A percentile compares a stretch with the other conserved stretches of the same genome.
Evolutionary conservation across 2,888 invertebrate species (phyloP).

Genomic region (Elaeidobius kamerunicus): DNA sequence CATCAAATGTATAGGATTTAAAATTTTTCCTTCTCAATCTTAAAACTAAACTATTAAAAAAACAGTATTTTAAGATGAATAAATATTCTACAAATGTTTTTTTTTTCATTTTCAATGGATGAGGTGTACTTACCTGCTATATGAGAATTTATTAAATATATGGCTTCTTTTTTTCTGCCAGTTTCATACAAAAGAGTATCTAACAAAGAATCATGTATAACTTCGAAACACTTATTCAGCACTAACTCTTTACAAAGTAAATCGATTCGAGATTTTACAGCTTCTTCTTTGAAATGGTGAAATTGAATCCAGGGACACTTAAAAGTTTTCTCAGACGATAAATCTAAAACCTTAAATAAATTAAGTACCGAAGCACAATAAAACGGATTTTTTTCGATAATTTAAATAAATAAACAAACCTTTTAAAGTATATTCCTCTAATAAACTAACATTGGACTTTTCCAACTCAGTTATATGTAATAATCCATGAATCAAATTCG

Average conservation of each 20-base stretch:
- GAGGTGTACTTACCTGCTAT: slow-evolving; percentile 34
- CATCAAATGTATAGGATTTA: background rate
- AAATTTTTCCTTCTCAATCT: background rate
- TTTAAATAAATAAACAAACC: slow-evolving; percentile 30
- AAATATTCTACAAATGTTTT: background rate
- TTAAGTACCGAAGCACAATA: no score
- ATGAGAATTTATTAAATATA: slow-evolving; percentile 56
- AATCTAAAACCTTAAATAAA: slow-evolving; percentile 46
- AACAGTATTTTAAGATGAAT: background rate
- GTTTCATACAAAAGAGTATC: slow-evolving; percentile 55
- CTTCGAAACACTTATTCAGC: slow-evolving; percentile 51
- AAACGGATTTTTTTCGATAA: slow-evolving; percentile 6
- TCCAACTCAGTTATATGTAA: slow-evolving; percentile 56
- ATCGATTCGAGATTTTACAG: slow-evolving; percentile 53
- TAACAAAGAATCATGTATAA: slow-evolving; percentile 61
- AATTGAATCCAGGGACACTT: slow-evolving; percentile 63
- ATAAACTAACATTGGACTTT: slow-evolving; percentile 50
- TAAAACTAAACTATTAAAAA: background rate
- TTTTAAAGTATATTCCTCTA: slow-evolving; percentile 51
- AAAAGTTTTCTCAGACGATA: slow-evolving; percentile 45
- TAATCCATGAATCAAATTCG: slow-evolving; percentile 56
- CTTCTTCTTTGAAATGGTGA: slow-evolving; percentile 55
- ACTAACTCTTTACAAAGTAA: slow-evolving; percentile 57
- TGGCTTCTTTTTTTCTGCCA: slow-evolving; percentile 59
- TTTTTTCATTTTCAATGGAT: no score